phyloP scores from a whole-genome alignment of 2,797 vertebrate genomes.

The Peromyscus aztecus region DNA sequence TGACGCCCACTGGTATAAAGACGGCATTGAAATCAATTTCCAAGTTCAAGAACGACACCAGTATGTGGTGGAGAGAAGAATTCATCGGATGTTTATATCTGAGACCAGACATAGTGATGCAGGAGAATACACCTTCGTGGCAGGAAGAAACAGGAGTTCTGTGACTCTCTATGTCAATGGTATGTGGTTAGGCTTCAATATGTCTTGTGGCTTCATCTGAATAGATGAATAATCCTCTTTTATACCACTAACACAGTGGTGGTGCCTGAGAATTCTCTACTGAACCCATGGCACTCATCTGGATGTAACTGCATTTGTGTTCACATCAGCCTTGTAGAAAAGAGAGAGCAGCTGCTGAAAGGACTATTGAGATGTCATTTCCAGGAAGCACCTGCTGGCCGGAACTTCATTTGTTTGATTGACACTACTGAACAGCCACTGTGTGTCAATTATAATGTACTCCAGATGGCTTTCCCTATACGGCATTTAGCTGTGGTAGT shows the following conservation, averaged over 20 bases:
- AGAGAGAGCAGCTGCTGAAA: neutral
- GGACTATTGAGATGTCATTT: neutral
- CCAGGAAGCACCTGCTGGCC: neutral
- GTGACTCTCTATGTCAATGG: constrained; percentile 92
- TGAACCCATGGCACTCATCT: neutral
- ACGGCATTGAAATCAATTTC: constrained; percentile 93
- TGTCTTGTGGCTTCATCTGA: neutral
- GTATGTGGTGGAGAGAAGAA: constrained; percentile 91
- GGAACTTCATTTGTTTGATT: constrained; percentile 14
- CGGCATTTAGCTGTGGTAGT: neutral
- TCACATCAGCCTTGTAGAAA: neutral
- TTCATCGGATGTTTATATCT: constrained; percentile 92
- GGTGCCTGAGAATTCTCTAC: neutral
- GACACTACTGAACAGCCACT: neutral
- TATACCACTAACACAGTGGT: neutral
- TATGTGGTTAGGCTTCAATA: constrained; percentile 79
- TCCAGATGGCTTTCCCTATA: neutral
- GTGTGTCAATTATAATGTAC: neutral
- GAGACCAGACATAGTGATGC: constrained; percentile 92
- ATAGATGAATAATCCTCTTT: neutral
- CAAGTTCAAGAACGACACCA: constrained; percentile 91
- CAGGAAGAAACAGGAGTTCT: constrained; percentile 93
- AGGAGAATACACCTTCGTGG: constrained; percentile 93
- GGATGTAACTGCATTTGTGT: neutral
- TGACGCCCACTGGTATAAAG: constrained; percentile 93